Base-by-base conservation (phyloP, 1,140 invertebrate species). In the Sarcophaga bullata region DNA sequence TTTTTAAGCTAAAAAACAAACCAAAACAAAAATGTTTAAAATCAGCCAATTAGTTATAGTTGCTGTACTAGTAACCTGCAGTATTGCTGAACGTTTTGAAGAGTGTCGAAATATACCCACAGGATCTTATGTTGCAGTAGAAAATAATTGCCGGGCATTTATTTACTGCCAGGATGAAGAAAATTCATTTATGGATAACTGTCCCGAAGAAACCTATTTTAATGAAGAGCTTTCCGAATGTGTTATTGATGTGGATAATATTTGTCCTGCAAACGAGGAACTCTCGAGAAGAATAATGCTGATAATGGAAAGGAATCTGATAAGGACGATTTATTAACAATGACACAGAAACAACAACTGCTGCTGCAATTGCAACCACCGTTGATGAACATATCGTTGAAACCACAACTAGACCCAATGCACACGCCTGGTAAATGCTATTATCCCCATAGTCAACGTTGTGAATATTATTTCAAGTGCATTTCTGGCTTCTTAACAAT, bases 141-240 rank as follows among this genome's bases (percentile, higher is more conserved):
- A 84, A 48, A 86, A 87, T 1, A 85, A 89, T 46, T 89, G 88
- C 19, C 76, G 83, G 6, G 83, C 84, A 3, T 89, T 88, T 47
- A 85, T 89, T n/a, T 89, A 89, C 73, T 89, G 88, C 81, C 87
- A 87, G 68, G 84, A 87, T 62, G 86, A 84, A 6, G 87, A 81
- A 25, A 76, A 85, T 68, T 89, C 88, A 37, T 89, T 87, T 50
- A 80, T 84, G 13, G 88, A 87, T 76, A 85, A 82, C 17, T 89
- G 88, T 52, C 86, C 87, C 5, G 82, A 85, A 8, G 81, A 85
- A 9, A 89, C 88, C 7, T 89, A 87, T 73, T 89, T 89, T 47
- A 86, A 88, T 81, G 86, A 82, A 46, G 48, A 78, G 2, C 73
- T 85, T 10, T 84, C 87, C 72, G 86, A 89, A 75, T 89, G 88